phyloP scores from a whole-genome alignment of 2,113 vertebrate genomes.

The Polypterus bichir region DNA sequence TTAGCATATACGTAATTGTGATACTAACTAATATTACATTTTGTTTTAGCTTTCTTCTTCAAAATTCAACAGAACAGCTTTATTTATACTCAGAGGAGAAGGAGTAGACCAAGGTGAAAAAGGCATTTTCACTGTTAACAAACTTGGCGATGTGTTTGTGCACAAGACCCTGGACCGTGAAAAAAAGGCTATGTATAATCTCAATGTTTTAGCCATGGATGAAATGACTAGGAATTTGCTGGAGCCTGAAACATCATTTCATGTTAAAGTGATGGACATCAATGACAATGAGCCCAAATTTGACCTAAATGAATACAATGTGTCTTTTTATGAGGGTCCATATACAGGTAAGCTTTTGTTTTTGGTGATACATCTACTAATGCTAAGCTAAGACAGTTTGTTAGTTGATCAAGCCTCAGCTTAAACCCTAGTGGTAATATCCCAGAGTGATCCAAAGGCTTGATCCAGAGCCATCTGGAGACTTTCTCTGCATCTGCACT shows the following conservation, averaged over 20 bases:
- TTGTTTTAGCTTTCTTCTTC: conserved; percentile 65
- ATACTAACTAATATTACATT: background rate
- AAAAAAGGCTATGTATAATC: conserved; percentile 51
- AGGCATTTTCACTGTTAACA: conserved; percentile 62
- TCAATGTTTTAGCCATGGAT: conserved; percentile 61
- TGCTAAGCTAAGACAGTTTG: too few relatives aligned
- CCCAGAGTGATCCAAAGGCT: too few relatives aligned
- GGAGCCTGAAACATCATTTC: conserved; percentile 59
- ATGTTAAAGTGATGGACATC: conserved; percentile 68
- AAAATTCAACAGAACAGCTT: conserved; percentile 27
- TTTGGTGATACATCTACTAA: too few relatives aligned
- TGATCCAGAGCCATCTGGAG: too few relatives aligned
- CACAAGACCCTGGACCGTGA: conserved; percentile 71
- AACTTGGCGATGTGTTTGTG: conserved; percentile 59
- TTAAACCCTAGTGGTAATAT: too few relatives aligned
- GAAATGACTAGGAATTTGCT: conserved; percentile 35
- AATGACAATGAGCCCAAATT: conserved; percentile 83
- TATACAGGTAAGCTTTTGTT: conserved; percentile 43
- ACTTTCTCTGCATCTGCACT: too few relatives aligned
- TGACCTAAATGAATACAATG: conserved; percentile 43
- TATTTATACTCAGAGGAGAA: conserved; percentile 63
- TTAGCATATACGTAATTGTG: too few relatives aligned
- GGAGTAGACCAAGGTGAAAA: conserved; percentile 34
- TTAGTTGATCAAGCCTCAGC: too few relatives aligned
- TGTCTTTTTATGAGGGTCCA: conserved; percentile 71